phyloP scores from a whole-genome alignment of 2,888 invertebrate genomes.

The Thecocarcelia acutangulata region DNA sequence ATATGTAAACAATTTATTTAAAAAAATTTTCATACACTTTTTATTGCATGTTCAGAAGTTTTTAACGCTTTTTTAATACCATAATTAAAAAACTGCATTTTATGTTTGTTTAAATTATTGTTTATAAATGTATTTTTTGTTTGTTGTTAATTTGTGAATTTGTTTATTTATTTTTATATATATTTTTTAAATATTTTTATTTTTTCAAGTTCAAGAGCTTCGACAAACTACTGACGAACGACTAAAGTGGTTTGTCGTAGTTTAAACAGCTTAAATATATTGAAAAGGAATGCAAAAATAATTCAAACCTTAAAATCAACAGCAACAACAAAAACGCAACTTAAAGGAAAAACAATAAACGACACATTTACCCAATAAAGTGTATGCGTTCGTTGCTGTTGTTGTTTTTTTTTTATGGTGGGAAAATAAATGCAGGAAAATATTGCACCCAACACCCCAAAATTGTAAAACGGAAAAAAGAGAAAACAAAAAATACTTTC shows the following conservation, averaged over 20 bases:
- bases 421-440: neutral
- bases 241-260: slow-evolving; percentile 67
- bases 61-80: neutral
- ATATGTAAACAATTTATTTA: neutral
- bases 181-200: slow-evolving; percentile 22
- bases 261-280: slow-evolving; percentile 70
- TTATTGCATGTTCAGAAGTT: neutral
- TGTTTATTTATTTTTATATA: slow-evolving; percentile 11
- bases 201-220: slow-evolving; percentile 73
- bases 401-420: slow-evolving; percentile 30
- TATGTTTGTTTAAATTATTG: slow-evolving; percentile 5
- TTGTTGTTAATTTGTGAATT: slow-evolving; percentile 13
- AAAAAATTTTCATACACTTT: neutral
- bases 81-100: neutral
- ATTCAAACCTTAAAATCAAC: slow-evolving; percentile 33
- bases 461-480: neutral
- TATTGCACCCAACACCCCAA: slow-evolving; percentile 10
- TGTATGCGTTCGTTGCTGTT: too few relatives aligned
- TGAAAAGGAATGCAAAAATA: slow-evolving; percentile 22
- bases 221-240: slow-evolving; percentile 68
- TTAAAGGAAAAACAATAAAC: slow-evolving; percentile 9
- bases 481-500: slow-evolving; percentile 22
- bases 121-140: neutral
- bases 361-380: slow-evolving; percentile 35
- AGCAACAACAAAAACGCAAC: slow-evolving; percentile 11